Evolutionary conservation across 2,888 invertebrate species (phyloP), one percentile per base, ranked within the genome.

Genomic region (Lepetodrilus schrolli): DNA sequence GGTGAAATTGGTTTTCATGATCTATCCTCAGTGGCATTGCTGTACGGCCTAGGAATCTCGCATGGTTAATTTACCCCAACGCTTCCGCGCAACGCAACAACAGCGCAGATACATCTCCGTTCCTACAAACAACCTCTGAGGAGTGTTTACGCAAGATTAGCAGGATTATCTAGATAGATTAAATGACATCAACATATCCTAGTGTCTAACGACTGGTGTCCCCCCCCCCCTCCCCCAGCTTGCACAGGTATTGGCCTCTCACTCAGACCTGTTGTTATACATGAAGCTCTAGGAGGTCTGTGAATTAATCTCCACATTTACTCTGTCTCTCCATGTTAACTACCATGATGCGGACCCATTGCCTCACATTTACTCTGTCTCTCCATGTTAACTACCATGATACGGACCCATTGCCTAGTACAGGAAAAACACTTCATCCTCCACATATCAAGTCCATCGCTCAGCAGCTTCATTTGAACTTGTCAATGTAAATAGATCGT

Each of bases 111-210:
- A 58, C 34, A 58, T 58, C 58, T 34, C n/a, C 58, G 58, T 58
- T 58, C 34, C 58, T 34, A 58, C 58, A 58, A 58, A 58, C 58
- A 58, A n/a, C 34, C 58, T 58, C 13, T 17, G 58, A 17, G n/a
- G 58, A 58, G 58, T 58, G 58, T 58, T 58, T 58, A 34, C 34
- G 17, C 5, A n/a, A 34, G 58, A 23, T 58, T 58, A 58, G 34
- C 5, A 30, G 58, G 58, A 58, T 58, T 58, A 58, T 58, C 58
- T 58, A 58, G 58, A 58, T 58, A 34, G 34, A 58, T 30, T 58
- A 26, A 34, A 13, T 17, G 58, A 34, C 58, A 58, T 58, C 58
- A 58, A 58, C 58, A 58, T 58, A 58, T n/a, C 58, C 8, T 5
- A 58, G 58, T 26, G 34, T 30, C 58, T 58, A 58, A 58, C 58